Evolutionary conservation across 2,797 vertebrate species (phyloP).

Genomic region (Rhabdophis nuchalis): DNA sequence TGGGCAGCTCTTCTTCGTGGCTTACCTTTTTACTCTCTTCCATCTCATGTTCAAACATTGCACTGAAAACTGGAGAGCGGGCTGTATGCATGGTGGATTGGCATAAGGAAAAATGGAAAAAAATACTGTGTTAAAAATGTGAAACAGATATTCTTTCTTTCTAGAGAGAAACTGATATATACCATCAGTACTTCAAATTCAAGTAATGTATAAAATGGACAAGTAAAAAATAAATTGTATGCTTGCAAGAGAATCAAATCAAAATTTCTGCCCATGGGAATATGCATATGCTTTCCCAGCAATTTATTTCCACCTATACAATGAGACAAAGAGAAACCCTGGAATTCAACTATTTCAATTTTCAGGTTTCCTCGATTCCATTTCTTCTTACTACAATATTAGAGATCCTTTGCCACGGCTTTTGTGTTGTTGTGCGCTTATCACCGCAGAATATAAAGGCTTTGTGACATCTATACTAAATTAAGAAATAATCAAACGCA

Average conservation of each 20-base stretch:
- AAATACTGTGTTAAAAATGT: conserved; percentile 5
- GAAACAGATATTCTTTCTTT: not conserved
- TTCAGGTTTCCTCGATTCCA: not conserved
- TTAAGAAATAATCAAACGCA: not conserved
- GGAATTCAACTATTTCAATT: not conserved
- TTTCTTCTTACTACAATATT: not conserved
- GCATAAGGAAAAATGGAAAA: conserved; percentile 21
- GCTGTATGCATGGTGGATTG: conserved; percentile 66
- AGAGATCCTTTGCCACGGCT: not conserved
- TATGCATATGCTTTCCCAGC: not conserved
- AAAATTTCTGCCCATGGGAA: not conserved
- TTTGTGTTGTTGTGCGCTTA: not conserved
- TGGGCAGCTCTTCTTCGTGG: not conserved
- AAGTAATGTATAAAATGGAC: not conserved
- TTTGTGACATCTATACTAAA: not conserved
- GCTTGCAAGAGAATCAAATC: not conserved
- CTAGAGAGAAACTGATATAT: not conserved
- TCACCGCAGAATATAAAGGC: not conserved
- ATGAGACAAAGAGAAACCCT: not conserved
- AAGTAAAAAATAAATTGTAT: conserved; percentile 1
- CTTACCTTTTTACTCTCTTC: conserved; percentile 89
- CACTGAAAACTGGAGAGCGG: conserved; percentile 92
- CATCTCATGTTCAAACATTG: conserved; percentile 93
- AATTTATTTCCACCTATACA: not conserved
- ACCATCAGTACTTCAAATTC: not conserved